Conservation (phyloP, 2,113 vertebrate genomes). For the Neoarius graeffei region DNA sequence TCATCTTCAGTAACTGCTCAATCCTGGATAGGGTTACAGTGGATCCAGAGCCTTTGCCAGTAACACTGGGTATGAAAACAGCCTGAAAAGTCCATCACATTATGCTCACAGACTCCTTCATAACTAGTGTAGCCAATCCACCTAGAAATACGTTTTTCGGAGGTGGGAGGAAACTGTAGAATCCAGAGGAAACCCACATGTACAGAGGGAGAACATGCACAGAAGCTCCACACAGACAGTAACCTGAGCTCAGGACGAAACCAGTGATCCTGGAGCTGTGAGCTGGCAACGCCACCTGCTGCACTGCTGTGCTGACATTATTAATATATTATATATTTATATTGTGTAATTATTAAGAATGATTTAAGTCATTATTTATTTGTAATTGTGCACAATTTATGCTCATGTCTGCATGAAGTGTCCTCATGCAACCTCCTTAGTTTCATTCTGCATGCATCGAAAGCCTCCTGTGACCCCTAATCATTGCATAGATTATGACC, state of each 20-base stretch:
- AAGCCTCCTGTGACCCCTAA: slow-evolving; percentile 55
- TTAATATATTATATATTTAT: background rate
- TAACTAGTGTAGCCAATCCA: background rate
- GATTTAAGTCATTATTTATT: background rate
- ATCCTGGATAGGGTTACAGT: background rate
- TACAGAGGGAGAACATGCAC: background rate
- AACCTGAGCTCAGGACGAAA: background rate
- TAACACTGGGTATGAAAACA: background rate
- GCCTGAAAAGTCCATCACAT: background rate
- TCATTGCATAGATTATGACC: slow-evolving; percentile 63
- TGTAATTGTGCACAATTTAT: background rate
- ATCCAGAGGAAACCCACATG: background rate
- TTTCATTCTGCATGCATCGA: slow-evolving; percentile 1
- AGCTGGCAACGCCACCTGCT: background rate
- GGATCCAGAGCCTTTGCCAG: background rate
- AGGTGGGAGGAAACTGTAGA: background rate
- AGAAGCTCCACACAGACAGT: background rate
- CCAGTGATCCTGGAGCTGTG: background rate
- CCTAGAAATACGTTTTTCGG: background rate
- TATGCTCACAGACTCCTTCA: background rate
- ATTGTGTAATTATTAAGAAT: background rate
- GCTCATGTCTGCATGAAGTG: background rate
- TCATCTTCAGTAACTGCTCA: background rate
- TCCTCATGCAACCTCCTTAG: background rate
- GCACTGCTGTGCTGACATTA: background rate